These are phyloP conservation scores for Trogon melanurus DNA, from an alignment of 2,113 vertebrate species.

Conservation along the genomic window DNA sequence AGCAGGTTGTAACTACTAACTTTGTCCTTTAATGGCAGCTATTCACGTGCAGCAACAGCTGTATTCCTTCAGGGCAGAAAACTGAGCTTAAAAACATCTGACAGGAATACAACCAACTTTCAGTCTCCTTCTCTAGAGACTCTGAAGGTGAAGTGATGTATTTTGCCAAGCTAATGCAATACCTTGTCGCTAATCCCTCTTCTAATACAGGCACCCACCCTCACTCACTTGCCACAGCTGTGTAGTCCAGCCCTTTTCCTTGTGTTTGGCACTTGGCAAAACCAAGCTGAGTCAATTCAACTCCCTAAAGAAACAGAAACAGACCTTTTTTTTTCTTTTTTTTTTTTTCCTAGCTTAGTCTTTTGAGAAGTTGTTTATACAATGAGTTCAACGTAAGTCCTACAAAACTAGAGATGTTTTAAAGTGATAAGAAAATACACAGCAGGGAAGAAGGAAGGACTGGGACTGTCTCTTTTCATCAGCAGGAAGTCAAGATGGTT, in stretches of 20 bases:
- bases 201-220: background rate
- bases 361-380: background rate
- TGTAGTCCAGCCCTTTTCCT: background rate
- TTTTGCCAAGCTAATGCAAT: background rate
- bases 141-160: background rate
- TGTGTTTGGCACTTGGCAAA: background rate
- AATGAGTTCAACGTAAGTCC: background rate
- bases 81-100: constrained; percentile 39
- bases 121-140: background rate
- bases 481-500: background rate
- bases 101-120: constrained; percentile 7
- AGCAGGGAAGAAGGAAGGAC: background rate
- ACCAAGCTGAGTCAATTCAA: background rate
- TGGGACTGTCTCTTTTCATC: background rate
- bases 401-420: background rate
- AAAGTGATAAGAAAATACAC: background rate
- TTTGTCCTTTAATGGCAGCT: background rate
- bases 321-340: background rate
- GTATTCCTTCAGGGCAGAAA: constrained; percentile 50
- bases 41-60: constrained; percentile 44
- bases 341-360: background rate
- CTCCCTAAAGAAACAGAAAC: background rate
- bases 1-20: background rate
- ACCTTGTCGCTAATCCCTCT: background rate
- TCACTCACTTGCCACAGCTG: background rate